Percentiles rank a stretch among this genome's conserved stretches.
These are phyloP conservation scores for Nephrotoma flavescens DNA, from an alignment of 2,888 invertebrate species.

Conservation along the genomic window DNA sequence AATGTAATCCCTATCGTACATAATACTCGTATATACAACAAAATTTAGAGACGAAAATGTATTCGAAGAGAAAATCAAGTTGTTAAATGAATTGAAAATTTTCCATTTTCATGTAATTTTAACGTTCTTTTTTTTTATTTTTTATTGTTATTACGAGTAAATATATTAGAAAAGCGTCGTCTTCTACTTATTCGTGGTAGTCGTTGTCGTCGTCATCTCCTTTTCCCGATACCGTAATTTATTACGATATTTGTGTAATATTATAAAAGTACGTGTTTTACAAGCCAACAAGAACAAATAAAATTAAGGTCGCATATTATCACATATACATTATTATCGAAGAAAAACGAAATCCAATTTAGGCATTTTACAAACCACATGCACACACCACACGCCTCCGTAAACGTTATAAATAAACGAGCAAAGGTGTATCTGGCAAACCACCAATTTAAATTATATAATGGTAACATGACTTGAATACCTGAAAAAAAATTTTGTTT, in stretches of 20 bases:
- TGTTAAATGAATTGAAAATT: neutral
- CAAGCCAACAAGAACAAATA: neutral
- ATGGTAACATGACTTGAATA: neutral
- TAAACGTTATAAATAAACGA: neutral
- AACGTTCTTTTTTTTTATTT: neutral
- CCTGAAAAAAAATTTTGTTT: neutral
- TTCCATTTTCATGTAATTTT: neutral
- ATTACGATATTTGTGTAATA: neutral
- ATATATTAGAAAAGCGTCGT: too few species aligned
- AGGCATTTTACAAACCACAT: neutral
- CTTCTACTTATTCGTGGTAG: too few species aligned
- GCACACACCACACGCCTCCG: too few species aligned
- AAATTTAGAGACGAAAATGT: neutral
- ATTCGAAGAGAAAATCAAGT: neutral
- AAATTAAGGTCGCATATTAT: neutral
- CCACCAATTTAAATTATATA: neutral
- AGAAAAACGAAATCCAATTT: neutral
- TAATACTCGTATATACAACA: too few species aligned
- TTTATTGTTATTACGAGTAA: neutral
- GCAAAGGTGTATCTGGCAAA: neutral
- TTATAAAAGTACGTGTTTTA: neutral
- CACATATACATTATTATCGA: neutral
- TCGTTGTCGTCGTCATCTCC: too few species aligned
- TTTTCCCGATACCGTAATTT: neutral
- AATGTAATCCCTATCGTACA: too few species aligned